phyloP scores from a whole-genome alignment of 2,113 vertebrate species.

The Sebastes fasciatus region DNA sequence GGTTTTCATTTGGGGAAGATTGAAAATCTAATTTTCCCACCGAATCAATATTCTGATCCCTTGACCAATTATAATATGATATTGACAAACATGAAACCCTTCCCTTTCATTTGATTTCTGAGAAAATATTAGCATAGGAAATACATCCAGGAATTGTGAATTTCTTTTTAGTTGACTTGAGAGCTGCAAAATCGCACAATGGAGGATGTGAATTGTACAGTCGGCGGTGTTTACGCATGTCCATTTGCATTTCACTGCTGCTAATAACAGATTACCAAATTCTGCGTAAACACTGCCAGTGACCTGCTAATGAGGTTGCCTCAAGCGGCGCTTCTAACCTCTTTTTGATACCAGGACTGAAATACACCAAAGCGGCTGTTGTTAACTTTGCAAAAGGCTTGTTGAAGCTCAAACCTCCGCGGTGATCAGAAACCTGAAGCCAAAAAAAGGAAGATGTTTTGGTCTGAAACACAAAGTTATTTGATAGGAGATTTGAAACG shows the following conservation, averaged over 20 bases:
- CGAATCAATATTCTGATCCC: constrained; percentile 56
- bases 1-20: constrained; percentile 61
- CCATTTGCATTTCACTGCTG: constrained; percentile 44
- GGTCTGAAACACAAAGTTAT: neutral
- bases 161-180: constrained; percentile 26
- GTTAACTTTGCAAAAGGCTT: neutral
- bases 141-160: constrained; percentile 30
- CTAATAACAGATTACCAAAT: constrained; percentile 28
- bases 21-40: constrained; percentile 58
- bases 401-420: constrained; percentile 6
- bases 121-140: constrained; percentile 45
- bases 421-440: constrained; percentile 9
- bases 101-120: constrained; percentile 47
- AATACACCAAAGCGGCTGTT: constrained; percentile 8
- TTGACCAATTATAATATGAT: constrained; percentile 48
- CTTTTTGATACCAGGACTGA: constrained; percentile 31
- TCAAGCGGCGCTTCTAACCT: constrained; percentile 4
- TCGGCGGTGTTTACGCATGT: constrained; percentile 8
- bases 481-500: neutral
- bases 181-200: constrained; percentile 33
- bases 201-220: constrained; percentile 13
- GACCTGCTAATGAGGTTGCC: constrained; percentile 52
- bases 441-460: constrained; percentile 25
- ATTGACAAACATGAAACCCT: constrained; percentile 55
- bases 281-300: constrained; percentile 23